Conservation (phyloP, 2,888 invertebrate genomes). For the Drymonia ruficornis region DNA sequence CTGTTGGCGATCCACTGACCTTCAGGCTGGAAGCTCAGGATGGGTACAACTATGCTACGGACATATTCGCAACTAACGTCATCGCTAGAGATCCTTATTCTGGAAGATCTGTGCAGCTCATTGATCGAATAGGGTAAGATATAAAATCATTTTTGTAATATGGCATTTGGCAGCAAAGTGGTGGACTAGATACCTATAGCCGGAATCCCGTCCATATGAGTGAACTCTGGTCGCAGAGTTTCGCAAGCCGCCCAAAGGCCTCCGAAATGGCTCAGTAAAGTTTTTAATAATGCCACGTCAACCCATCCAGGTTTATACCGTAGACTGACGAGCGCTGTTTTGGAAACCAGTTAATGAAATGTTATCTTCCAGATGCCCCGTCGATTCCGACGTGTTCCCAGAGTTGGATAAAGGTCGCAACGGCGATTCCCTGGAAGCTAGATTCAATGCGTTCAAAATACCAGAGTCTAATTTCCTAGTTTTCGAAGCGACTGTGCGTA, state of each 20-base stretch:
- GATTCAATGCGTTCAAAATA: conserved; percentile 97
- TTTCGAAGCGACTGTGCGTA: conserved; percentile 95
- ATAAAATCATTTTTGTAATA: background rate
- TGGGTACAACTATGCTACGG: conserved; percentile 94
- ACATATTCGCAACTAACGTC: conserved; percentile 97
- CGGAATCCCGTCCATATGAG: too few relatives aligned
- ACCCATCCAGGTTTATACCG: too few relatives aligned
- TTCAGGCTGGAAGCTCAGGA: conserved; percentile 95
- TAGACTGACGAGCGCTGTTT: too few relatives aligned
- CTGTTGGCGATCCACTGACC: conserved; percentile 95
- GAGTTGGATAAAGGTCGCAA: conserved; percentile 94
- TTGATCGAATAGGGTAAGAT: conserved; percentile 93
- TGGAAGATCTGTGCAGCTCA: conserved; percentile 94
- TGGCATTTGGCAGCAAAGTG: too few relatives aligned
- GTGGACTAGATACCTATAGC: too few relatives aligned
- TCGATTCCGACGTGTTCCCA: conserved; percentile 96
- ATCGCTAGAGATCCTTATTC: conserved; percentile 97
- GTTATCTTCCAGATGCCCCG: conserved; percentile 90
- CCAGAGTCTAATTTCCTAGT: conserved; percentile 97
- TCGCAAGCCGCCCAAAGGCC: too few relatives aligned
- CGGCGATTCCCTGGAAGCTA: conserved; percentile 94
- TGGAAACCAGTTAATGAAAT: too few relatives aligned
- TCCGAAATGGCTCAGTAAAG: too few relatives aligned
- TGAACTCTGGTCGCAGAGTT: too few relatives aligned
- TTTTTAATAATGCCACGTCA: too few relatives aligned